Evolutionary conservation across 2,797 vertebrate genomes (phyloP).

Genomic region (Mormyrops attenuatus): DNA sequence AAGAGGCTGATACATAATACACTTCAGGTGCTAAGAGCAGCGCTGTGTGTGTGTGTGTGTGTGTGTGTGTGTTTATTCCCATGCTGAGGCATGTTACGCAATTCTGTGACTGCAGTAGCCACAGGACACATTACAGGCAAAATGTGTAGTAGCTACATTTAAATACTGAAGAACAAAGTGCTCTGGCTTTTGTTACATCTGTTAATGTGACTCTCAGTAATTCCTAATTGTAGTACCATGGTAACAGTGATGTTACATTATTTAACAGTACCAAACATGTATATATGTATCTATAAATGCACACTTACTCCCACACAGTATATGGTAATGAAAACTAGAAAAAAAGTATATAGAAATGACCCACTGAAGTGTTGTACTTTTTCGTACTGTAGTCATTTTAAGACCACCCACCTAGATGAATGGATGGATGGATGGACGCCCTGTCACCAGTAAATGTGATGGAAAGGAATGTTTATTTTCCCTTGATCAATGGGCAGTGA

Average conservation of each 20-base stretch:
- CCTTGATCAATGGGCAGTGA: background rate
- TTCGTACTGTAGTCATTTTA: background rate
- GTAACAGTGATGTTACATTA: background rate
- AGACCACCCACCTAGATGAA: background rate
- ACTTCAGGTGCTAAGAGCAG: slow-evolving; percentile 31
- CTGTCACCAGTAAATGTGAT: background rate
- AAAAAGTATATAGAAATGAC: background rate
- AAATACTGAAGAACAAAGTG: background rate
- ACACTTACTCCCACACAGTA: background rate
- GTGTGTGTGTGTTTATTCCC: slow-evolving; percentile 19
- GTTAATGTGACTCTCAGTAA: background rate
- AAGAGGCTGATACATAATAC: background rate
- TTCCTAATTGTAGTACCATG: background rate
- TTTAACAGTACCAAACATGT: background rate
- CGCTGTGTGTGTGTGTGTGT: background rate
- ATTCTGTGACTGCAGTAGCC: background rate
- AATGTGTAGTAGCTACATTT: background rate
- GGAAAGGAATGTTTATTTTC: background rate
- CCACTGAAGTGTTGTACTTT: background rate
- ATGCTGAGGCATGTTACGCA: slow-evolving; percentile 12
- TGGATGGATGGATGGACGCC: background rate
- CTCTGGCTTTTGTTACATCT: background rate
- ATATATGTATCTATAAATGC: background rate
- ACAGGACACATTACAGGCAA: background rate
- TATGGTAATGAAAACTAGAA: background rate